A percentile compares a stretch with the other conserved stretches of the same genome.
Conservation (phyloP, 37 sponge, comb jelly and placozoan species). For the Bolinopsis microptera region DNA sequence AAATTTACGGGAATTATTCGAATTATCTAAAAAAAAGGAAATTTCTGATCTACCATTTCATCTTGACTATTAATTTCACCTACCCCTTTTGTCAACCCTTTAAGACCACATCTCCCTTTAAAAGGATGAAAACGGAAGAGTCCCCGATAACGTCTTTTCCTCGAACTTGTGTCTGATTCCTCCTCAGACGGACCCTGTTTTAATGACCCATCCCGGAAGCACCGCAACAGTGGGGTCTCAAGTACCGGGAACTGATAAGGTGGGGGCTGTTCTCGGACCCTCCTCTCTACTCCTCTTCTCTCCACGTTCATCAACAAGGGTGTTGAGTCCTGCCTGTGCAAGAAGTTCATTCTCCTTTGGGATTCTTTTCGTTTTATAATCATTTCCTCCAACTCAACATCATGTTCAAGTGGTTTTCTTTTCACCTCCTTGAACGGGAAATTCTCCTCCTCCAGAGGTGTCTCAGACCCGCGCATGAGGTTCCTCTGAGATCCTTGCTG, state of each 20-base stretch:
- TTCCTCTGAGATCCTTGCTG: not conserved
- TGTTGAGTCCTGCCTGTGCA: not conserved
- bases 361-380: not conserved
- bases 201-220: not conserved
- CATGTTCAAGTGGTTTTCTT: not conserved
- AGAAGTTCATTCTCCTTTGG: not conserved
- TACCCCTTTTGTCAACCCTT: not conserved
- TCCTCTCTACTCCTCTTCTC: not conserved
- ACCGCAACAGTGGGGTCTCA: too few species aligned
- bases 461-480: not conserved
- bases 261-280: not conserved
- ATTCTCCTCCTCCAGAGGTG: not conserved
- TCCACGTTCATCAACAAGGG: not conserved
- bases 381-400: not conserved
- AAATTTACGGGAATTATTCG: too few species aligned
- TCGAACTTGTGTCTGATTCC: not conserved
- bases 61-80: too few species aligned
- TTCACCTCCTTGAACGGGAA: not conserved
- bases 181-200: not conserved
- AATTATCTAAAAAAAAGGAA: too few species aligned
- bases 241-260: not conserved
- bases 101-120: not conserved
- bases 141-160: not conserved
- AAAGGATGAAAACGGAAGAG: not conserved
- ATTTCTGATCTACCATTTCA: too few species aligned